Conservation (phyloP, 2,797 vertebrate species). For the Parambassis ranga region DNA sequence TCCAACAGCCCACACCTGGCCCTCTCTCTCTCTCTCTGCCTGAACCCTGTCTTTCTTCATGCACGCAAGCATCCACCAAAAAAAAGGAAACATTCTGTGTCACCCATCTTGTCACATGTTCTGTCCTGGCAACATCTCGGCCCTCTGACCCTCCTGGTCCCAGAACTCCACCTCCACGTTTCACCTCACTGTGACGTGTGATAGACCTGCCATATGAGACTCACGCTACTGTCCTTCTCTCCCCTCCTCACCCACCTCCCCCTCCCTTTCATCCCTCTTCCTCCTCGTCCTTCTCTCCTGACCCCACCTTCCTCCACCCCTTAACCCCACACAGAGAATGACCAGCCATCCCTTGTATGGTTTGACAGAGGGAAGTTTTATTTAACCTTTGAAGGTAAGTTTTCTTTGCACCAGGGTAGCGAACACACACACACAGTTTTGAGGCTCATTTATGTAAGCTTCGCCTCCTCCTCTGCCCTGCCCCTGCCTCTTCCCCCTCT, state of each 20-base stretch:
- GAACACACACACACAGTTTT: slow-evolving; percentile 44
- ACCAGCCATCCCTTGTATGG: slow-evolving; percentile 99
- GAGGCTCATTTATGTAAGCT: slow-evolving; percentile 71
- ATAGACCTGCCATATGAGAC: slow-evolving; percentile 89
- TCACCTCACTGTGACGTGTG: slow-evolving; percentile 73
- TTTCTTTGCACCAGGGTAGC: slow-evolving; percentile 76
- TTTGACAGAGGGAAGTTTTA: slow-evolving; percentile 99
- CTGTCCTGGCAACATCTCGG: slow-evolving; percentile 20
- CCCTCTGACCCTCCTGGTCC: slow-evolving; percentile 13
- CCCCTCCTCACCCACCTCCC: slow-evolving; percentile 81
- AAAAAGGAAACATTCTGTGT: neutral
- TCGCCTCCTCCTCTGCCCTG: slow-evolving; percentile 33
- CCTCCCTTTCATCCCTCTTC: slow-evolving; percentile 74
- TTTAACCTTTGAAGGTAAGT: slow-evolving; percentile 99
- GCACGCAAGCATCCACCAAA: slow-evolving; percentile 6
- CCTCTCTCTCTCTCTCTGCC: neutral
- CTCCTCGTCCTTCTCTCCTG: slow-evolving; percentile 76
- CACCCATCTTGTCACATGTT: slow-evolving; percentile 27
- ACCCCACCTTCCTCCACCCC: slow-evolving; percentile 74
- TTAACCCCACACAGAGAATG: slow-evolving; percentile 96
- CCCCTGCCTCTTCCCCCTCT: slow-evolving; percentile 26
- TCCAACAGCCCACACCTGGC: neutral
- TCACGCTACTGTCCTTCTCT: slow-evolving; percentile 91
- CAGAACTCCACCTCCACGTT: slow-evolving; percentile 63
- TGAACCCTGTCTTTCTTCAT: slow-evolving; percentile 1